phyloP scores from a whole-genome alignment of 2,797 vertebrate genomes.

The Sarcophilus harrisii region DNA sequence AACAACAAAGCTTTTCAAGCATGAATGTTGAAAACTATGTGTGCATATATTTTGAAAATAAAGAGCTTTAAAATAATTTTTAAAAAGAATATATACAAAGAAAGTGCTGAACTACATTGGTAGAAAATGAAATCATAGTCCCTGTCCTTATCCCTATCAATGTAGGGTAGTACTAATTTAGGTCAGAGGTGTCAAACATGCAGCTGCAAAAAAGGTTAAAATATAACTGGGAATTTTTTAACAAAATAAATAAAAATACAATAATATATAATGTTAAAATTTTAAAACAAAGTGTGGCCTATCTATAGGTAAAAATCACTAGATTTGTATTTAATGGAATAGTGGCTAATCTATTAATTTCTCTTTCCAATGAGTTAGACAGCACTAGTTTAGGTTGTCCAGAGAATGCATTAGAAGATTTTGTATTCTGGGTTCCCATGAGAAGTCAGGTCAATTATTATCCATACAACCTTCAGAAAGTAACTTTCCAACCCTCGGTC shows the following conservation, averaged over 20 bases:
- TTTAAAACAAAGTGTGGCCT: neutral
- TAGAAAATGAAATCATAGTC: neutral
- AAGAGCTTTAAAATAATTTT: no score
- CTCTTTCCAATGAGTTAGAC: neutral
- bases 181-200: neutral
- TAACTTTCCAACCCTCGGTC: neutral
- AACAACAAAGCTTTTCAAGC: no score
- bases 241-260: neutral
- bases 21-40: no score
- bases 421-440: neutral
- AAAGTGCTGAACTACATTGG: neutral
- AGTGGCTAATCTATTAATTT: neutral
- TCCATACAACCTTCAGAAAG: neutral
- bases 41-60: no score
- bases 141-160: neutral
- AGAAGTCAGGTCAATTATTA: neutral
- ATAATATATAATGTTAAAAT: neutral
- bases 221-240: neutral
- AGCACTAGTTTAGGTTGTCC: neutral
- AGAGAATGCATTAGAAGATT: slow-evolving; percentile 38
- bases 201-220: neutral
- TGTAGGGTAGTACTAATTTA: slow-evolving; percentile 32
- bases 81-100: neutral
- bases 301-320: no score
- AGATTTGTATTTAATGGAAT: neutral